Evolutionary conservation across 2,888 invertebrate genomes (phyloP), one percentile per base, ranked within the genome.

Genomic region (Copidosoma aretas): DNA sequence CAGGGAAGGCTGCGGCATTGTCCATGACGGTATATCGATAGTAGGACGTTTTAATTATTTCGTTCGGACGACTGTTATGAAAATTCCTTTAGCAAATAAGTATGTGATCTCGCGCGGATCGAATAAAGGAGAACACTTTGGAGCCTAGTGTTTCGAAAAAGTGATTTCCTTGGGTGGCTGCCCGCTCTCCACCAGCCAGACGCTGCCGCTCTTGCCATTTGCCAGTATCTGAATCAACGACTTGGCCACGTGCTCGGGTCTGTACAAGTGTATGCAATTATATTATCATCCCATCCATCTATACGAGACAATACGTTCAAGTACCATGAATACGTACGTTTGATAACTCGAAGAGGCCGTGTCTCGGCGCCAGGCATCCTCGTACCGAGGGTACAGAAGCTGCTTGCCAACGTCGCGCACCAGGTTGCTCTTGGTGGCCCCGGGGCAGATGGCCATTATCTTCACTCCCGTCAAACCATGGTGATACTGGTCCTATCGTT

Each of bases 401-500:
- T 91, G 89, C 78, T 91, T 91, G 60, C 89, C 87, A 61, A 91
- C 89, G 77, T 91, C 90, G 12, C 78, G 74, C 24, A 90, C 87
- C 57, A 90, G 86, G 21, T 88, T 89, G 0, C 89, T 89, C 77
- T 90, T 89, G 0, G 91, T 90, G 14, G 90, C 88, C 8, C 90
- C 89, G 1, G 91, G 91, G 78, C 92, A 92, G 54, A 91, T 83
- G 54, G 90, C 89, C 81, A 92, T 86, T 57, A 91, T 91, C 73
- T 89, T 85, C 15, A 92, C 90, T 0, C 91, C 91, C 2, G 91
- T 91, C 74, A 90, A 79, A 74, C 88, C 89, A 65, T 90, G 89
- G 81, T 92, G 92, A 80, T 91, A 91, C 75, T 89, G 88, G 80
- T 92, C 91, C 90, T 90, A 78, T 12, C n/a, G n/a, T n/a, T n/a